Conservation (phyloP, 1,140 invertebrate species). For the Trialeurodes vaporariorum region DNA sequence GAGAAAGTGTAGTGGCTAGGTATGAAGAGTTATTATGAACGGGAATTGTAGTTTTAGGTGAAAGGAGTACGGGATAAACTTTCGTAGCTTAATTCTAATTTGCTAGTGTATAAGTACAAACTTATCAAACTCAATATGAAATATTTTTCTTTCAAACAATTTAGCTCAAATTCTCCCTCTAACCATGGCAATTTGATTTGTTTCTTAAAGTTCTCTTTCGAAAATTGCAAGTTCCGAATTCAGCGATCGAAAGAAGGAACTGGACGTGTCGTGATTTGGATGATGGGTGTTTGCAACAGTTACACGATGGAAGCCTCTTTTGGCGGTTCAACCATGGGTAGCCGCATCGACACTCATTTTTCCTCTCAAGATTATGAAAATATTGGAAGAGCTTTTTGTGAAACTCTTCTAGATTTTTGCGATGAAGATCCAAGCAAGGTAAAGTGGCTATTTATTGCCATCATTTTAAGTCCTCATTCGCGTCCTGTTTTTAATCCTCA, state of each 20-base stretch:
- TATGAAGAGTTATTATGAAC: no score
- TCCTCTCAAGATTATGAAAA: constrained; percentile 64
- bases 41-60: no score
- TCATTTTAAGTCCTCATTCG: no score
- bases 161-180: no score
- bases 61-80: no score
- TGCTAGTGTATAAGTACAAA: no score
- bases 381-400: constrained; percentile 80
- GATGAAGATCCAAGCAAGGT: constrained; percentile 78
- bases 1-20: no score
- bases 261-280: constrained; percentile 83
- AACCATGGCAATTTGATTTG: no score
- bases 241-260: constrained; percentile 88
- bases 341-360: constrained; percentile 77
- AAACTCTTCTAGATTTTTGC: constrained; percentile 80
- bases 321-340: constrained; percentile 68
- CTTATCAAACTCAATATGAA: neutral
- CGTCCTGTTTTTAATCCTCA: no score
- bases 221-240: constrained; percentile 85
- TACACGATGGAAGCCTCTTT: constrained; percentile 92
- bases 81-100: no score
- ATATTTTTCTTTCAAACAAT: neutral
- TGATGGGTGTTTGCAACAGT: constrained; percentile 84
- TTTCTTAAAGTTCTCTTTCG: constrained; percentile 72
- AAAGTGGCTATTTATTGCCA: constrained; percentile 19